Percentiles rank a stretch among this genome's conserved stretches.
Evolutionary conservation across 1,140 invertebrate species (phyloP).

Genomic region (Plodia interpunctella): DNA sequence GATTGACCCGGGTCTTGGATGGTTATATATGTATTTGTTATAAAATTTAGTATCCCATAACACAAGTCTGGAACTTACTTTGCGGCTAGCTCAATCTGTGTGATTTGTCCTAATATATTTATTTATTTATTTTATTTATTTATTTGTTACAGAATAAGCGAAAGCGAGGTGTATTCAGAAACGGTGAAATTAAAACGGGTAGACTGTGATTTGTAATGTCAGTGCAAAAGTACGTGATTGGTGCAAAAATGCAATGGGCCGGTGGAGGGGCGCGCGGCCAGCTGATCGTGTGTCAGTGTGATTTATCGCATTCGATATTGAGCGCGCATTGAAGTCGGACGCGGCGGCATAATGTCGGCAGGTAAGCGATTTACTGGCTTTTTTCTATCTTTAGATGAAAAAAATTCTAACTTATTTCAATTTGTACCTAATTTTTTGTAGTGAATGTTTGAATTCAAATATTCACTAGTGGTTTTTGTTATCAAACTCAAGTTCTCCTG

Average conservation of each 20-base stretch:
- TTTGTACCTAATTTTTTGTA: too few relatives aligned
- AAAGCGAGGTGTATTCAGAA: constrained; percentile 1
- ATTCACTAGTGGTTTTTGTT: too few relatives aligned
- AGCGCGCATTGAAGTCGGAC: constrained; percentile 27
- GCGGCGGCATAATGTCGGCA: constrained; percentile 56
- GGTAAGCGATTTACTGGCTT: constrained; percentile 35
- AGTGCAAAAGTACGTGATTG: constrained; percentile 42
- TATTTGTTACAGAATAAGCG: background rate
- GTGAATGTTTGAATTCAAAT: too few relatives aligned
- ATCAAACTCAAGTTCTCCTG: too few relatives aligned
- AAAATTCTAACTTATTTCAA: too few relatives aligned
- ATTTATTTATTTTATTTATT: background rate
- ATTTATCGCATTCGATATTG: constrained; percentile 29
- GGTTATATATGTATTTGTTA: too few relatives aligned
- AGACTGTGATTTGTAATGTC: constrained; percentile 38
- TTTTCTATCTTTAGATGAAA: background rate
- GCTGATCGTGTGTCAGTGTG: constrained; percentile 29
- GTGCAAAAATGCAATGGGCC: constrained; percentile 57
- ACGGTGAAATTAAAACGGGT: constrained; percentile 7
- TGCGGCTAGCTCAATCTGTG: too few relatives aligned
- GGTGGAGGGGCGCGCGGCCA: constrained; percentile 38
- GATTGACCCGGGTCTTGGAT: too few relatives aligned
- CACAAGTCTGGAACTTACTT: too few relatives aligned
- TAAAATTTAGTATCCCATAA: too few relatives aligned
- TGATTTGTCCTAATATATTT: too few relatives aligned